A percentile compares a stretch with the other conserved stretches of the same genome.
Evolutionary conservation across 2,113 vertebrate species (phyloP).

Genomic region (Rhinogobius similis): DNA sequence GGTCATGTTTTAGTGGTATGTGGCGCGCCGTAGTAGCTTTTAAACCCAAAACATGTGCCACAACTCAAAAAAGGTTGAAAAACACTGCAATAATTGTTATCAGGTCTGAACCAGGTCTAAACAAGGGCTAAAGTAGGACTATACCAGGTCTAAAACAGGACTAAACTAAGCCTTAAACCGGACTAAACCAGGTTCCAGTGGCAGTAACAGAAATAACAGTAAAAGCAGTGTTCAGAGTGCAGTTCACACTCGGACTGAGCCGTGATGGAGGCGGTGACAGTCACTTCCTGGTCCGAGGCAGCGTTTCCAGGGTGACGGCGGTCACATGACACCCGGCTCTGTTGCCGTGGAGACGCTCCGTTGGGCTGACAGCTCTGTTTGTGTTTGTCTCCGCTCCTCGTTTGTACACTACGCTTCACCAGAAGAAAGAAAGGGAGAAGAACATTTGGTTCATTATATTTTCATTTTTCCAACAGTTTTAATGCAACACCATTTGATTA

Average conservation of each 20-base stretch:
- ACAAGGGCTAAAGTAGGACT: no score
- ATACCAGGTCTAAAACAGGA: no score
- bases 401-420: not conserved
- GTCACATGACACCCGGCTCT: constrained; percentile 71
- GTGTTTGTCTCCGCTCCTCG: constrained; percentile 34
- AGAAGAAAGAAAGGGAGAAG: not conserved
- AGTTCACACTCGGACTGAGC: not conserved
- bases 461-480: not conserved
- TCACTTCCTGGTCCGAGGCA: constrained; percentile 69
- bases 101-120: no score
- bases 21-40: no score
- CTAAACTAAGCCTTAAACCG: no score
- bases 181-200: no score
- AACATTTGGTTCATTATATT: not conserved
- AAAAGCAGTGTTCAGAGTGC: no score
- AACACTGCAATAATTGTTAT: no score
- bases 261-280: not conserved
- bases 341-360: constrained; percentile 68
- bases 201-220: no score
- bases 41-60: no score
- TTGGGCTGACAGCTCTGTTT: constrained; percentile 62
- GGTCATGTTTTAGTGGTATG: no score
- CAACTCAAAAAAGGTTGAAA: no score
- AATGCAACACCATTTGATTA: not conserved
- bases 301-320: constrained; percentile 76